phyloP scores from a whole-genome alignment of 2,797 vertebrate species.

The Molossus molossus region DNA sequence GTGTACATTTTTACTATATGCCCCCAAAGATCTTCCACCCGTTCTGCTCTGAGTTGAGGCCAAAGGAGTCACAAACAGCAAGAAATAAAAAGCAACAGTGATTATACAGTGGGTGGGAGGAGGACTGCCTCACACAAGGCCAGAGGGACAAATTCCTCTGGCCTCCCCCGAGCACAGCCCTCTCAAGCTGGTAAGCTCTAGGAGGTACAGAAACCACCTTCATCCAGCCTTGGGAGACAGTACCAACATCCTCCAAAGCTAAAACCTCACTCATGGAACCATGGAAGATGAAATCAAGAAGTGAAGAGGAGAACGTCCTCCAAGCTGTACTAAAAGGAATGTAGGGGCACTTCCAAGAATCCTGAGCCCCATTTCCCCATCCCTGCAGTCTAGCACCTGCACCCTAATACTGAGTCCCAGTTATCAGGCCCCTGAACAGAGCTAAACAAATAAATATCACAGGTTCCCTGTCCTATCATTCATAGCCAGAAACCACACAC shows the following conservation, averaged over 20 bases:
- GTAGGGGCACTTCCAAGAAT: slow-evolving; percentile 56
- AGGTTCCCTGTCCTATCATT: slow-evolving; percentile 19
- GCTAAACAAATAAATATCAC: slow-evolving; percentile 67
- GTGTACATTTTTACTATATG: slow-evolving; percentile 23
- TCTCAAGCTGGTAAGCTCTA: slow-evolving; percentile 58
- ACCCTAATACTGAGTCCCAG: not conserved
- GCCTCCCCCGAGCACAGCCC: slow-evolving; percentile 70
- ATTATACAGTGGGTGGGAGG: slow-evolving; percentile 79
- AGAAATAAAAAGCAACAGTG: slow-evolving; percentile 77
- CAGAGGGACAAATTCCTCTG: slow-evolving; percentile 81
- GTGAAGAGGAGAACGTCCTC: not conserved
- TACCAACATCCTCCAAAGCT: slow-evolving; percentile 34
- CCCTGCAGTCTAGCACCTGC: not conserved
- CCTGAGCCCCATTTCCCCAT: not conserved
- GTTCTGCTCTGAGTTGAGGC: slow-evolving; percentile 70
- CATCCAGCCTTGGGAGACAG: slow-evolving; percentile 49
- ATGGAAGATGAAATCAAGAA: slow-evolving; percentile 10
- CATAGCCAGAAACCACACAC: slow-evolving; percentile 50
- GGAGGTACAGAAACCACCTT: slow-evolving; percentile 73
- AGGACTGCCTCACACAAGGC: slow-evolving; percentile 81
- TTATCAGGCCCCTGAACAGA: slow-evolving; percentile 39
- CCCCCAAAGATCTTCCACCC: slow-evolving; percentile 40
- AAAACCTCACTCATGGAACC: not conserved
- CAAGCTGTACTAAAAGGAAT: slow-evolving; percentile 51
- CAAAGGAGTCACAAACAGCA: slow-evolving; percentile 73